phyloP scores from a whole-genome alignment of 2,113 vertebrate genomes.

The Rhinoderma darwinii region DNA sequence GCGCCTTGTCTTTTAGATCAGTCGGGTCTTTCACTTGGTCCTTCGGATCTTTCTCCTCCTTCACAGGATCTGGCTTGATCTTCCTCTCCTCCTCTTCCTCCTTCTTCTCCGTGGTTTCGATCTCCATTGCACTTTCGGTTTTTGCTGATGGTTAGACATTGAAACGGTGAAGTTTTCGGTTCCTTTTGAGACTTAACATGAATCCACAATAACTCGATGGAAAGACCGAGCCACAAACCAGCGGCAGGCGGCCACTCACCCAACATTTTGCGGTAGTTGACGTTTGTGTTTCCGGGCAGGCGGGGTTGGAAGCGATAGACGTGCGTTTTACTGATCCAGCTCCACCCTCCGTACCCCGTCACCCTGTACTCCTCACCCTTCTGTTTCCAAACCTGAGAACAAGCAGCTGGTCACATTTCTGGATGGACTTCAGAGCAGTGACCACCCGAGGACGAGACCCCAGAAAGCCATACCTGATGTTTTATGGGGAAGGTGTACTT shows the following conservation, averaged over 20 bases:
- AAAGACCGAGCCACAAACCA: too few species aligned
- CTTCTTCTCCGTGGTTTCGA: conserved; percentile 45
- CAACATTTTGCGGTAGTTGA: conserved; percentile 84
- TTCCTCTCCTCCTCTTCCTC: conserved; percentile 67
- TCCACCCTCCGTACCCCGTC: conserved; percentile 97
- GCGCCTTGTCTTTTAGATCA: conserved; percentile 61
- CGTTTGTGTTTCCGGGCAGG: conserved; percentile 95
- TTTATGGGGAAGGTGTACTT: conserved; percentile 97
- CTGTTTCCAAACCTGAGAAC: conserved; percentile 95
- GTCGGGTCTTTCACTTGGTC: conserved; percentile 67
- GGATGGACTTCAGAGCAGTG: background rate
- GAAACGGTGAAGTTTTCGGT: too few species aligned
- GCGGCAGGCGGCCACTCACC: conserved; percentile 63
- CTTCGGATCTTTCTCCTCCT: conserved; percentile 64
- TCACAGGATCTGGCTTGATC: background rate
- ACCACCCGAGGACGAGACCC: background rate
- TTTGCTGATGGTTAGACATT: conserved; percentile 13
- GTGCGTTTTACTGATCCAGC: conserved; percentile 96
- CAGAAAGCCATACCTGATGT: conserved; percentile 81
- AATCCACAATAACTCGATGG: too few species aligned
- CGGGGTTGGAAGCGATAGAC: conserved; percentile 88
- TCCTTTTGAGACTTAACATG: too few species aligned
- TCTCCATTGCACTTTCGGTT: conserved; percentile 65
- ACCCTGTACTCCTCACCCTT: conserved; percentile 98
- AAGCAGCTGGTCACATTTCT: background rate